A percentile compares a stretch with the other conserved stretches of the same genome.
Conservation (phyloP, 2,888 invertebrate species). For the Eumerus sabulonum region DNA sequence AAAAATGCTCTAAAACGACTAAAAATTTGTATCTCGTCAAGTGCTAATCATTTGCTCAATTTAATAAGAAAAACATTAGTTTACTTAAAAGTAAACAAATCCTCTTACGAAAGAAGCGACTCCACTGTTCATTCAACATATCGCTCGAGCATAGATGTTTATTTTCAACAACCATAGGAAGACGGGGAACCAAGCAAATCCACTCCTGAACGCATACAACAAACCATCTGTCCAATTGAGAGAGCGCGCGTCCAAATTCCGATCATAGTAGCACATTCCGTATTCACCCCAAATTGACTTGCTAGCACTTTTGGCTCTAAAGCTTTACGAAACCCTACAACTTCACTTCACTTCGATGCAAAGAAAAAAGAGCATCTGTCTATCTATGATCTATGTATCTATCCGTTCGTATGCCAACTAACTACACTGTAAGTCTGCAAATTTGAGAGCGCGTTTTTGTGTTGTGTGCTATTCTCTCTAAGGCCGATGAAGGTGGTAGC, state of each 20-base stretch:
- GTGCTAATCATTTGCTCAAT: no score
- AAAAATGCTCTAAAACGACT: no score
- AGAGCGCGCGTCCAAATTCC: slow-evolving; percentile 36
- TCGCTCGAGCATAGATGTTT: slow-evolving; percentile 2
- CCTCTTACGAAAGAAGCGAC: not conserved
- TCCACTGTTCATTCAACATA: slow-evolving; percentile 32
- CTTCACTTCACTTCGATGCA: not conserved
- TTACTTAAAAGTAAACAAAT: no score
- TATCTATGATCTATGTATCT: no score
- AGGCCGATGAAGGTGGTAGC: slow-evolving; percentile 49
- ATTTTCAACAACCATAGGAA: slow-evolving; percentile 7
- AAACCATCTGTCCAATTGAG: slow-evolving; percentile 19
- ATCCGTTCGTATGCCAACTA: slow-evolving; percentile 58
- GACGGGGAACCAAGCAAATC: slow-evolving; percentile 51
- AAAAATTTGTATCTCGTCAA: no score
- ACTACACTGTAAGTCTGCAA: slow-evolving; percentile 62
- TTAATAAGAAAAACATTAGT: no score
- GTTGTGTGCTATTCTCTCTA: slow-evolving; percentile 56
- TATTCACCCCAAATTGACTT: no score
- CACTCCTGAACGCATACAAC: slow-evolving; percentile 51
- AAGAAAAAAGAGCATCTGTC: slow-evolving; percentile 34
- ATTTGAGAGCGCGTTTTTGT: slow-evolving; percentile 42
- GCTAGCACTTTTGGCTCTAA: no score
- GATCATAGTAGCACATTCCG: slow-evolving; percentile 6
- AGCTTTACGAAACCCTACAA: slow-evolving; percentile 33